Percentiles rank a stretch among this genome's conserved stretches.
phyloP scores from a whole-genome alignment of 2,113 vertebrate genomes.

The Phrynosoma blainvillii region DNA sequence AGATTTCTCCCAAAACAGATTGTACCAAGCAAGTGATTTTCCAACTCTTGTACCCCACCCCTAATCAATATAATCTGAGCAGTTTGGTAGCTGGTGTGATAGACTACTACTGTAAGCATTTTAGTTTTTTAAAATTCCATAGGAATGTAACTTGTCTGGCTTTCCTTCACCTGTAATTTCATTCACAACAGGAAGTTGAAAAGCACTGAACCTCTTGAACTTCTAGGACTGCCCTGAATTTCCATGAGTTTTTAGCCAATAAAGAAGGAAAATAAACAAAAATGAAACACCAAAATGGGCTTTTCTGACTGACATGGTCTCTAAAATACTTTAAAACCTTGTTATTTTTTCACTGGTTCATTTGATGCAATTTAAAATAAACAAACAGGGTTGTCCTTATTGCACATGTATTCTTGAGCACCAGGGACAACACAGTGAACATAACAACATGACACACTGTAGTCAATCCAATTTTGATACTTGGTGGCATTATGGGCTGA shows the following conservation, averaged over 20 bases:
- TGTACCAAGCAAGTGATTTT: not conserved
- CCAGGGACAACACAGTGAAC: not conserved
- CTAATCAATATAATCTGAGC: not conserved
- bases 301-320: not conserved
- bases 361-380: not conserved
- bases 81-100: not conserved
- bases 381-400: not conserved
- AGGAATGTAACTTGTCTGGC: not conserved
- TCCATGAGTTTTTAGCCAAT: not conserved
- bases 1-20: not conserved
- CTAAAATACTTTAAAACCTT: not conserved
- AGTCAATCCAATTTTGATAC: not conserved
- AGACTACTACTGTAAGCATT: not conserved
- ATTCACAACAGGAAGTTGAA: not conserved
- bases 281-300: too few species aligned
- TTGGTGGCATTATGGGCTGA: too few species aligned
- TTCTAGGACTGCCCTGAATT: not conserved
- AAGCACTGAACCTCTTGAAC: not conserved
- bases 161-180: not conserved
- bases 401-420: not conserved
- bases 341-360: not conserved
- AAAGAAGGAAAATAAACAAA: too few species aligned
- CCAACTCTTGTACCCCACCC: not conserved
- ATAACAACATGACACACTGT: not conserved
- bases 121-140: not conserved